These are phyloP conservation scores for Diachasma alloeum DNA, from an alignment of 1,140 invertebrate species.

Conservation along the genomic window DNA sequence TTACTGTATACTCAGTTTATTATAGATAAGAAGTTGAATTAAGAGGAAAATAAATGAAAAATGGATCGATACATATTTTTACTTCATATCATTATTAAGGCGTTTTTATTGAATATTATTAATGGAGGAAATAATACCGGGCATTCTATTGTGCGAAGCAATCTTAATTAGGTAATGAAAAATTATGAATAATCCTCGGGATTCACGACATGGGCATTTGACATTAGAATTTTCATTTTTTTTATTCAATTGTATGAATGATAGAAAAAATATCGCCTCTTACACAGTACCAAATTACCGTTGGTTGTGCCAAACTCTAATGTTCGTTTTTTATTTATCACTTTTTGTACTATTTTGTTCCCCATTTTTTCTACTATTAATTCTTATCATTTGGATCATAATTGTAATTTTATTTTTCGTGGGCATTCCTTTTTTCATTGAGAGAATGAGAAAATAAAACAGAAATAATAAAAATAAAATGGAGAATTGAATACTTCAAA, in stretches of 20 bases:
- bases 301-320: conserved; percentile 45
- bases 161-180: conserved; percentile 32
- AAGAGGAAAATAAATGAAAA: conserved; percentile 3
- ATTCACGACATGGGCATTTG: conserved; percentile 45
- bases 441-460: not conserved
- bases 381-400: not conserved
- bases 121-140: conserved; percentile 22
- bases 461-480: not conserved
- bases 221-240: conserved; percentile 16
- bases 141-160: conserved; percentile 34
- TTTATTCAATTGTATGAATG: not conserved
- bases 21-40: conserved; percentile 36
- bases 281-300: conserved; percentile 41
- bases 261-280: not conserved
- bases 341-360: not conserved
- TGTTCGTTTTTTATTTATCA: conserved; percentile 25
- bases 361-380: conserved; percentile 3
- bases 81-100: conserved; percentile 56
- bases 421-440: not conserved
- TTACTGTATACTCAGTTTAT: conserved; percentile 59
- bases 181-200: conserved; percentile 35
- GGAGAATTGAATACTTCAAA: not conserved
- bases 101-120: conserved; percentile 21
- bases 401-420: not conserved
- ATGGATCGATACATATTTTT: conserved; percentile 48